Evolutionary conservation across 2,113 vertebrate genomes (phyloP), one percentile per base, ranked within the genome.

Genomic region (Carassius gibelio): DNA sequence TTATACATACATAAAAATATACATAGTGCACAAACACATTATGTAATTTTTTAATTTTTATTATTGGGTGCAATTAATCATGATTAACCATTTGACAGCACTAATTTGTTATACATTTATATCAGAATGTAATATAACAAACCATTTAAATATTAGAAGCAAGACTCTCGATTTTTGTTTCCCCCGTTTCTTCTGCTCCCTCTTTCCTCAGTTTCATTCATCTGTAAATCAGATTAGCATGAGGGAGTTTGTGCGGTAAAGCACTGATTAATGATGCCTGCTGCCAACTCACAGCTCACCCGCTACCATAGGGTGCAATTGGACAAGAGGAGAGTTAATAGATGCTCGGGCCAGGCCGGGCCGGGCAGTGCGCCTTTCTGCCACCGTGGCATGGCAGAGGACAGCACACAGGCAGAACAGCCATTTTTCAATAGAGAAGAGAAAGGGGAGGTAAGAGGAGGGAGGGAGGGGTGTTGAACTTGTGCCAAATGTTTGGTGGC

Each of bases 401-500:
- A 48, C 45, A 48, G 45, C 45, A 48, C 45, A 48, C 45, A 48
- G 45, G 42, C 93, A 95, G 94, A 92, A 92, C 93, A 94, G 94
- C 94, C 94, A 95, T 96, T 95, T 96, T 95, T 95, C 94, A 96
- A 94, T 95, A 94, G 81, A 86, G 66, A 84, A 82, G 77, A 83
- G 77, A 59, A 75, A 50, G 45, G 50, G 30, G 26, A 50, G 62
- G 15, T 52, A 34, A 48, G 30, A 57, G 50, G 78, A 59, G 11
- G 59, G 66, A 55, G 80, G 57, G 82, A 82, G 95, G 93, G 95
- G 94, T 93, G 94, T 96, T 96, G 95, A 95, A 95, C 94, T 71
- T 92, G 93, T 94, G 96, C 96, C 96, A 97, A 96, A 96, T 96
- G 95, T 96, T 95, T 96, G 95, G 96, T 96, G 95, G 95, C 96